Percentiles rank a stretch among this genome's conserved stretches.
Conservation (phyloP, 2,888 invertebrate species). For the Caenorhabditis wallacei region DNA sequence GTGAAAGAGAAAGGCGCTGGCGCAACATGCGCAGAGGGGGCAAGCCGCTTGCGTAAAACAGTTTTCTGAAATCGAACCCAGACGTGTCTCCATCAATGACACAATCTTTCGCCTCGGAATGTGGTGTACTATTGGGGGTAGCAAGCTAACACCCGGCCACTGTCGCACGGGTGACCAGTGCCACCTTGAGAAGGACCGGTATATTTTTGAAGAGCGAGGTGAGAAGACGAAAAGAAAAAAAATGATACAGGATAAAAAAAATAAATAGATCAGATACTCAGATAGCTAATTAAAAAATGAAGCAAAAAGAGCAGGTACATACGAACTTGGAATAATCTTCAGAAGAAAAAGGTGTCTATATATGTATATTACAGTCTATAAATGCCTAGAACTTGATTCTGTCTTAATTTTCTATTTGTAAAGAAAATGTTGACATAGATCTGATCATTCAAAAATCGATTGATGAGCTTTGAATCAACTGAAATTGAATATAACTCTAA, state of each 20-base stretch:
- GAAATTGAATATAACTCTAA: too few species aligned
- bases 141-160: conserved; percentile 48
- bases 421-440: too few species aligned
- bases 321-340: not conserved
- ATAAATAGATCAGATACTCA: conserved; percentile 11
- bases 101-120: conserved; percentile 53
- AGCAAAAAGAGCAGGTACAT: conserved; percentile 14
- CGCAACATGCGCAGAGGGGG: conserved; percentile 48
- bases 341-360: not conserved
- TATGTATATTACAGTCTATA: not conserved
- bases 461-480: too few species aligned
- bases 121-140: conserved; percentile 59
- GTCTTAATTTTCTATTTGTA: not conserved
- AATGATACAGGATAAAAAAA: conserved; percentile 6
- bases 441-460: too few species aligned
- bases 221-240: conserved; percentile 42
- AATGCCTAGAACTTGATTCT: not conserved
- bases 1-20: conserved; percentile 64
- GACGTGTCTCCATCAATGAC: conserved; percentile 31
- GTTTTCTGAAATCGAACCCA: conserved; percentile 62
- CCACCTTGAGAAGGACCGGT: conserved; percentile 62
- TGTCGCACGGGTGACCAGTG: conserved; percentile 57
- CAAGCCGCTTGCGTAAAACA: conserved; percentile 58
- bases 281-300: conserved; percentile 15
- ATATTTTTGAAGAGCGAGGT: conserved; percentile 58